Percentiles rank a stretch among this genome's conserved stretches.
Conservation (phyloP, 2,888 invertebrate species). For the Drosophila melanosoma region DNA sequence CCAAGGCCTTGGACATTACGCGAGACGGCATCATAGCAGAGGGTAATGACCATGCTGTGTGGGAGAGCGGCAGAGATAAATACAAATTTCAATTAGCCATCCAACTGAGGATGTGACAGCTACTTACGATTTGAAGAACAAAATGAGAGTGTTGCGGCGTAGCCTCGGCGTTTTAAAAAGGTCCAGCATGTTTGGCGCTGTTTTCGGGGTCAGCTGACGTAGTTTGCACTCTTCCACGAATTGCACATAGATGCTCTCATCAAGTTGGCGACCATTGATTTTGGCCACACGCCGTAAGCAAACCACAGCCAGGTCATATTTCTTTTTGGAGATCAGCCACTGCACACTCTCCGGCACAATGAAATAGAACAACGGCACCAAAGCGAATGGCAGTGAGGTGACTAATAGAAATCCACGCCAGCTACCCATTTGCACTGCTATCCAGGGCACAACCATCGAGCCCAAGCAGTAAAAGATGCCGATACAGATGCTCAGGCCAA, state of each 20-base stretch:
- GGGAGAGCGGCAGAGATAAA: slow-evolving; percentile 17
- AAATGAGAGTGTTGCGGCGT: slow-evolving; percentile 85
- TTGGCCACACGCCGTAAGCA: slow-evolving; percentile 86
- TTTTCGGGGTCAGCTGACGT: slow-evolving; percentile 59
- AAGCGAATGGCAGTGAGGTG: slow-evolving; percentile 85
- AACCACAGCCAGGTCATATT: slow-evolving; percentile 85
- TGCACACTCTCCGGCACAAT: slow-evolving; percentile 87
- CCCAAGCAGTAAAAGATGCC: slow-evolving; percentile 87
- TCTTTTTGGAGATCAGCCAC: slow-evolving; percentile 87
- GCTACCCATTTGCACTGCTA: slow-evolving; percentile 84
- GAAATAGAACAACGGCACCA: slow-evolving; percentile 86
- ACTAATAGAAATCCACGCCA: slow-evolving; percentile 86
- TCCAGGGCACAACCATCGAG: slow-evolving; percentile 86
- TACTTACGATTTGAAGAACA: slow-evolving; percentile 88
- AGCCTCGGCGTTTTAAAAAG: slow-evolving; percentile 86
- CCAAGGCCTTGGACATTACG: slow-evolving; percentile 87
- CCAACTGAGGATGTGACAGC: background rate
- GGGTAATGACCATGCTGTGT: slow-evolving; percentile 87
- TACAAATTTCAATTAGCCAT: slow-evolving; percentile 1
- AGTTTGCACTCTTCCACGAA: slow-evolving; percentile 79
- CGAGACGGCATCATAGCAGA: slow-evolving; percentile 87
- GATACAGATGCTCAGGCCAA: slow-evolving; percentile 87
- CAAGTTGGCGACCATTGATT: slow-evolving; percentile 85
- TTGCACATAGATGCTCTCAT: slow-evolving; percentile 77
- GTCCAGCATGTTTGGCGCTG: slow-evolving; percentile 84